Percentiles rank a stretch among this genome's conserved stretches.
Conservation (phyloP, 2,888 invertebrate genomes). For the Eupithecia tripunctaria region DNA sequence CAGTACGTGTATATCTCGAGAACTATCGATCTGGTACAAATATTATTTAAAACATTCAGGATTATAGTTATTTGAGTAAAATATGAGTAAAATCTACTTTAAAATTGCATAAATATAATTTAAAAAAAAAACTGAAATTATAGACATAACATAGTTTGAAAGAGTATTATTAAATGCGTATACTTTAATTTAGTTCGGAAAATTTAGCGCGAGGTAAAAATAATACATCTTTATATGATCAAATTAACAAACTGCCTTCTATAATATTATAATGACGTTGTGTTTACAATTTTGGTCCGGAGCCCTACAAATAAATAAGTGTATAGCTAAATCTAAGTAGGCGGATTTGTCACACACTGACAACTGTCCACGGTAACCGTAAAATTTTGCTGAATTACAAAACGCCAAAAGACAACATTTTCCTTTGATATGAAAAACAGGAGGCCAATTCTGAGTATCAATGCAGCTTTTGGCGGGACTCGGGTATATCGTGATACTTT, state of each 20-base stretch:
- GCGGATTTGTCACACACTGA: conserved; percentile 70
- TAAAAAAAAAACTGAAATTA: not conserved
- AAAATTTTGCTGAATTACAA: conserved; percentile 43
- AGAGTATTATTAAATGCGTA: not conserved
- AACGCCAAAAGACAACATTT: conserved; percentile 38
- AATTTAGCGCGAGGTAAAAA: not conserved
- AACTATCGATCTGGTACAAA: not conserved
- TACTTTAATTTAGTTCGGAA: not conserved
- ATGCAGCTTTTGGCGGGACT: too few species aligned
- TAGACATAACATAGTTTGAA: not conserved
- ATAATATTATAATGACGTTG: not conserved
- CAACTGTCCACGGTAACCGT: conserved; percentile 66
- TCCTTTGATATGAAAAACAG: not conserved
- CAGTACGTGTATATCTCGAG: not conserved
- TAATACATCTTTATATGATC: not conserved
- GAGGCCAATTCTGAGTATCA: too few species aligned
- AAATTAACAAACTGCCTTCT: not conserved
- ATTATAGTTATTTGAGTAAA: not conserved
- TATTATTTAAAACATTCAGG: not conserved
- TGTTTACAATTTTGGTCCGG: not conserved
- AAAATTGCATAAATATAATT: not conserved
- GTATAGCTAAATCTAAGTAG: conserved; percentile 69
- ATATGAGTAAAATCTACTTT: conserved; percentile 1
- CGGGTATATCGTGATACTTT: too few species aligned
- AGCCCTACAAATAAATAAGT: conserved; percentile 46